Evolutionary conservation across 2,797 vertebrate species (phyloP).

Genomic region (Lepus oiostolus): DNA sequence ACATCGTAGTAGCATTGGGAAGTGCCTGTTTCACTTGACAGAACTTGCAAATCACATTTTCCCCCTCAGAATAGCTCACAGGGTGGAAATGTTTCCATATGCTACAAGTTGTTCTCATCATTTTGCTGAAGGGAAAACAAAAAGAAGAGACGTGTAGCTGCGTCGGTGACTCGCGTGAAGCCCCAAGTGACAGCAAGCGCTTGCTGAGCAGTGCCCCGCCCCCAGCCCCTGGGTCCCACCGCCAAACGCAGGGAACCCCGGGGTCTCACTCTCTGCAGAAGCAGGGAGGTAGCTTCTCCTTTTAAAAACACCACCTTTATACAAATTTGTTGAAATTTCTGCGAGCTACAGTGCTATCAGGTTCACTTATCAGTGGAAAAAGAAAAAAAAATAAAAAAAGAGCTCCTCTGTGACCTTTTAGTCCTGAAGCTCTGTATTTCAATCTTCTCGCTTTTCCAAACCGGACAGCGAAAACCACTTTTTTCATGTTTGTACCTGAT

Average conservation of each 20-base stretch:
- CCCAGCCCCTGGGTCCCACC: no score
- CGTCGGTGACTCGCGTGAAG: conserved; percentile 28
- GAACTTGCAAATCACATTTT: conserved; percentile 78
- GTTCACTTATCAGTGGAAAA: neutral
- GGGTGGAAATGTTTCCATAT: conserved; percentile 81
- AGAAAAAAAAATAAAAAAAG: no score
- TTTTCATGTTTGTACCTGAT: neutral
- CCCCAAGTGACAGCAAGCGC: neutral
- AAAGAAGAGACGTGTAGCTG: neutral
- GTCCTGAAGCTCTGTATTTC: neutral
- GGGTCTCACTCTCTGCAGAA: neutral
- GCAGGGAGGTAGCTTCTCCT: neutral
- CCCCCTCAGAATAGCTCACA: conserved; percentile 66
- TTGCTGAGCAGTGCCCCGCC: fast-evolving
- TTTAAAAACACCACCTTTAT: neutral
- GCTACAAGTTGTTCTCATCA: conserved; percentile 78
- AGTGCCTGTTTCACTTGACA: conserved; percentile 75
- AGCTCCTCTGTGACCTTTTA: neutral
- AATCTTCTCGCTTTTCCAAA: neutral
- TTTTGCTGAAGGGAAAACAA: conserved; percentile 66
- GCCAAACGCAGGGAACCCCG: neutral
- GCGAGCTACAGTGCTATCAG: neutral
- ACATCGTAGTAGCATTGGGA: conserved; percentile 75
- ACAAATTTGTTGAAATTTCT: neutral
- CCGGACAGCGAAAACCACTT: neutral